A percentile compares a stretch with the other conserved stretches of the same genome.
These are phyloP conservation scores for Marisa cornuarietis DNA, from an alignment of 1,140 invertebrate genomes.

Conservation along the genomic window DNA sequence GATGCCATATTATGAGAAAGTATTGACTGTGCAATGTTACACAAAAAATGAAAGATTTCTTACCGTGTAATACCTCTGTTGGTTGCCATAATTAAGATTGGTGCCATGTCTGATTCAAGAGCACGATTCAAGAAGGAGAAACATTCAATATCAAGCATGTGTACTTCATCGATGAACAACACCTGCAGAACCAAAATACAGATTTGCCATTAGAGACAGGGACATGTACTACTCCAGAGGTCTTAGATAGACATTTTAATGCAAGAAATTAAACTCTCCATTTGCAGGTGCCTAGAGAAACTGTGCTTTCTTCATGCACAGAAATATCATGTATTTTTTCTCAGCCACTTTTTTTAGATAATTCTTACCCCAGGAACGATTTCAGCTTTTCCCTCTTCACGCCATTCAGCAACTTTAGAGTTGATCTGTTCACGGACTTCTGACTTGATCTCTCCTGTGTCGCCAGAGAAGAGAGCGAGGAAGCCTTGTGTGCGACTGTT, in stretches of 20 bases:
- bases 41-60: background rate
- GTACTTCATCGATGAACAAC: conserved; percentile 78
- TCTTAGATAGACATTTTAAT: no score
- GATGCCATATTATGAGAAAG: no score
- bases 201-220: background rate
- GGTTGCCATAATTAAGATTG: conserved; percentile 98
- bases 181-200: conserved; percentile 54
- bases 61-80: conserved; percentile 91
- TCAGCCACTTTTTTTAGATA: no score
- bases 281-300: no score
- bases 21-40: no score
- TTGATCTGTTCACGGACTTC: conserved; percentile 99
- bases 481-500: conserved; percentile 98
- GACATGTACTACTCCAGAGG: no score
- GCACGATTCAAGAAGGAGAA: conserved; percentile 96
- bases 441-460: conserved; percentile 98
- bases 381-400: conserved; percentile 98
- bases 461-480: conserved; percentile 94
- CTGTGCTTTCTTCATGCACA: no score
- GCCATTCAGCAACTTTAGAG: conserved; percentile 97
- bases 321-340: no score
- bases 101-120: conserved; percentile 95
- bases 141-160: conserved; percentile 99
- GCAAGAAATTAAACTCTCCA: no score
- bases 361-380: conserved; percentile 75